Conservation (phyloP, 2,888 invertebrate species). For the Agonum fuliginosum region DNA sequence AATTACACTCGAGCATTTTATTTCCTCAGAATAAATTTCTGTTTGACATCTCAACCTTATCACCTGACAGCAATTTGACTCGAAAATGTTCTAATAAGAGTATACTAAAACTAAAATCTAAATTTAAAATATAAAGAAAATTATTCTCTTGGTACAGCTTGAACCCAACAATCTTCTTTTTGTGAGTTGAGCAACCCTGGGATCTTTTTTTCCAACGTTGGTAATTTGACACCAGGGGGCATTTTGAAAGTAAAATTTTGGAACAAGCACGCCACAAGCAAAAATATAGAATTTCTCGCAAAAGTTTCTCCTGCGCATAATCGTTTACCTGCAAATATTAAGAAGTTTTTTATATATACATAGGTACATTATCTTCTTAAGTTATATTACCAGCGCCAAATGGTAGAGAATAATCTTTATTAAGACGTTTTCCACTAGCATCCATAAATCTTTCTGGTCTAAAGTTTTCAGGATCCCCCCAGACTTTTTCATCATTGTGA, state of each 20-base stretch:
- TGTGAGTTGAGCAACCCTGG: slow-evolving; percentile 76
- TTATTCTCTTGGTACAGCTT: slow-evolving; percentile 71
- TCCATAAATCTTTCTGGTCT: slow-evolving; percentile 76
- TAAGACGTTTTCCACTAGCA: slow-evolving; percentile 73
- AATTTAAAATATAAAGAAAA: not conserved
- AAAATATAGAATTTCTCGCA: slow-evolving; percentile 79
- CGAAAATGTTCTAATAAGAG: no score
- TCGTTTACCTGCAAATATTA: slow-evolving; percentile 74
- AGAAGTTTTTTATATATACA: not conserved
- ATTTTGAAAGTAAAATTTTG: slow-evolving; percentile 78
- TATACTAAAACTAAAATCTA: no score
- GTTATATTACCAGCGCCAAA: slow-evolving; percentile 78
- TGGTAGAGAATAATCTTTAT: slow-evolving; percentile 77
- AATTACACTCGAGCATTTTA: no score
- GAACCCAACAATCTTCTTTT: slow-evolving; percentile 76
- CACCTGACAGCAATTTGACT: no score
- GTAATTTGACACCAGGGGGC: slow-evolving; percentile 74
- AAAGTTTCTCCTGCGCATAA: slow-evolving; percentile 83
- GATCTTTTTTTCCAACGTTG: slow-evolving; percentile 70
- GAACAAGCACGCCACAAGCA: slow-evolving; percentile 76
- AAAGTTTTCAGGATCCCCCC: slow-evolving; percentile 71
- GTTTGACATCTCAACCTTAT: no score
- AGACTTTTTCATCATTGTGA: slow-evolving; percentile 67
- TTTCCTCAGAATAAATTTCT: no score
- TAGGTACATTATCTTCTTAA: not conserved